Conservation (phyloP, 2,113 vertebrate species). For the Poeciliopsis occidentalis region DNA sequence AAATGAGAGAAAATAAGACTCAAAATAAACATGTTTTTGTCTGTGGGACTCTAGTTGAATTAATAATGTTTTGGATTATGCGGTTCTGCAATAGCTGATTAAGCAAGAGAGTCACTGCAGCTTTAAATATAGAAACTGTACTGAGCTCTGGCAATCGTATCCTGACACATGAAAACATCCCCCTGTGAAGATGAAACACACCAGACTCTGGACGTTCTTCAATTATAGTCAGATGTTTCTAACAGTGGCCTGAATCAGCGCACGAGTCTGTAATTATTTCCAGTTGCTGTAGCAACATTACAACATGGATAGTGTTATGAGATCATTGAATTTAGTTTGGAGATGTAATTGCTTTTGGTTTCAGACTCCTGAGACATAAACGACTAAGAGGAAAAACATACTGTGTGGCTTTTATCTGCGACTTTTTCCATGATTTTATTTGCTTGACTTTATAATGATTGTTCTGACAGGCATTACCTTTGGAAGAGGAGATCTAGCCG, state of each 20-base stretch:
- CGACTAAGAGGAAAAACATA: not conserved
- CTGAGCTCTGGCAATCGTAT: not conserved
- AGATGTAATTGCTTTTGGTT: slow-evolving; percentile 48
- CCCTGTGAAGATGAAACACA: slow-evolving; percentile 15
- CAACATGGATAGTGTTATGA: slow-evolving; percentile 54
- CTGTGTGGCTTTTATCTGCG: not conserved
- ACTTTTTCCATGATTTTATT: not conserved
- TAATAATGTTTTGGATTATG: not conserved
- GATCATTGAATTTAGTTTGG: slow-evolving; percentile 42
- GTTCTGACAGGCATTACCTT: not conserved
- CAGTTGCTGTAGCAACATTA: slow-evolving; percentile 69
- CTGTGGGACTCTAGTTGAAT: no score
- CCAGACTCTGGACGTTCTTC: slow-evolving; percentile 16
- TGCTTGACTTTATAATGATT: not conserved
- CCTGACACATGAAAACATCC: slow-evolving; percentile 9
- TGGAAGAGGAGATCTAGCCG: slow-evolving; percentile 11
- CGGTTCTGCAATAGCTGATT: not conserved
- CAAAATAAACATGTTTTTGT: not conserved
- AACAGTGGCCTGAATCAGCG: slow-evolving; percentile 42
- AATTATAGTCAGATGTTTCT: slow-evolving; percentile 63
- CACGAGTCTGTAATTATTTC: slow-evolving; percentile 64
- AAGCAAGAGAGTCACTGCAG: not conserved
- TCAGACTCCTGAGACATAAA: slow-evolving; percentile 46
- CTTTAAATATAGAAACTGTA: slow-evolving; percentile 7
- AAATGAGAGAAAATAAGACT: not conserved